These are phyloP conservation scores for Cirrhinus molitorella DNA, from an alignment of 2,797 vertebrate genomes.

Conservation along the genomic window DNA sequence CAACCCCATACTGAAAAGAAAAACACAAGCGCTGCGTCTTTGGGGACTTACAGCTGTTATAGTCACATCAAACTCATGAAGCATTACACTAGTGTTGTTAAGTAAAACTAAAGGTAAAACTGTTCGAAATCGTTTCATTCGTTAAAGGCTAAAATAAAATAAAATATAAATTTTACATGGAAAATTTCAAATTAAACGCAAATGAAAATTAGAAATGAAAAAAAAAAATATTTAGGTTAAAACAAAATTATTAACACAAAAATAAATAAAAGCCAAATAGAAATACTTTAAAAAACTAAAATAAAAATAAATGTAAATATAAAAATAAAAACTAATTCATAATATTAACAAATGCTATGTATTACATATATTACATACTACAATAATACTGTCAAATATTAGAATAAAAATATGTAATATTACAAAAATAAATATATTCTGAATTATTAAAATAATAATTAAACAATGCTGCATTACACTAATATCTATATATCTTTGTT, in stretches of 20 bases:
- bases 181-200: background rate
- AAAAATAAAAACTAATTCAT: too few species aligned
- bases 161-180: background rate
- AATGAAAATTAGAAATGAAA: background rate
- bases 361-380: background rate
- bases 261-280: background rate
- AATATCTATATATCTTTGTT: background rate
- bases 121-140: background rate
- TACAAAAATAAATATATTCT: background rate
- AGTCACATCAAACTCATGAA: background rate
- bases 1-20: conserved; percentile 66
- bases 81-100: background rate
- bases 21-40: conserved; percentile 37
- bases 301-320: too few species aligned
- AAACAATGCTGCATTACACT: background rate
- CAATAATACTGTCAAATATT: background rate
- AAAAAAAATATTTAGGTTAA: background rate
- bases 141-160: background rate
- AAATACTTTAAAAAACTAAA: background rate
- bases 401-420: background rate
- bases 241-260: background rate
- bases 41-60: background rate
- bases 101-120: background rate
- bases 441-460: background rate
- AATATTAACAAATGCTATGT: background rate